Conservation (phyloP, 1,140 invertebrate genomes). For the Cataglyphis hispanica region DNA sequence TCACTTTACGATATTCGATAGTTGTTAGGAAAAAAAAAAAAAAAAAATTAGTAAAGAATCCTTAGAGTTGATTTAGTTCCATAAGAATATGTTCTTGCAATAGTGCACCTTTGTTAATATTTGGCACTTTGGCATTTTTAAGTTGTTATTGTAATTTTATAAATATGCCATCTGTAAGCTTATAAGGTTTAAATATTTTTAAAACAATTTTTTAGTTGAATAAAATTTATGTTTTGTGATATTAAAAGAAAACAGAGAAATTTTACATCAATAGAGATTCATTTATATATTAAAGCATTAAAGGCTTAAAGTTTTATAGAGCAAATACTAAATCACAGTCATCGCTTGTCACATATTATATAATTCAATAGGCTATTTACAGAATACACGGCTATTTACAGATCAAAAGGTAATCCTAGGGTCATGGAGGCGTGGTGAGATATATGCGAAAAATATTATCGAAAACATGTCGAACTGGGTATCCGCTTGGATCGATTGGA, state of each 20-base stretch:
- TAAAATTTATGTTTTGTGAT: background rate
- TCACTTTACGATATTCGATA: too few relatives aligned
- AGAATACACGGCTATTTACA: background rate
- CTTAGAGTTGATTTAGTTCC: too few relatives aligned
- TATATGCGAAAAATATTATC: slow-evolving; percentile 30
- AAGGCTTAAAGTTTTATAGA: background rate
- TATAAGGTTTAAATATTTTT: background rate
- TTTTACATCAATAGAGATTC: background rate
- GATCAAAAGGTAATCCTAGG: background rate
- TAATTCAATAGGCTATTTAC: background rate
- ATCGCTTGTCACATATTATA: background rate
- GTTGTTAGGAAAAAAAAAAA: too few relatives aligned
- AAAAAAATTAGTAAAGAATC: too few relatives aligned
- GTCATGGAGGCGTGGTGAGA: slow-evolving; percentile 28
- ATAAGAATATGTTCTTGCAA: too few relatives aligned
- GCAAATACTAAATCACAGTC: background rate
- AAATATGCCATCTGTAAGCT: background rate
- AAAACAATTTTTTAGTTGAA: background rate
- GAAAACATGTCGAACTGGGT: slow-evolving; percentile 80
- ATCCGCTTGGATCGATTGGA: slow-evolving; percentile 96
- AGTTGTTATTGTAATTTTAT: background rate
- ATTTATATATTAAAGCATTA: background rate
- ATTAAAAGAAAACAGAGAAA: background rate
- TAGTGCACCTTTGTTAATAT: background rate
- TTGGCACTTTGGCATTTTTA: background rate